Evolutionary conservation across 2,797 vertebrate genomes (phyloP), one percentile per base, ranked within the genome.

Genomic region (Simalia tracyae): DNA sequence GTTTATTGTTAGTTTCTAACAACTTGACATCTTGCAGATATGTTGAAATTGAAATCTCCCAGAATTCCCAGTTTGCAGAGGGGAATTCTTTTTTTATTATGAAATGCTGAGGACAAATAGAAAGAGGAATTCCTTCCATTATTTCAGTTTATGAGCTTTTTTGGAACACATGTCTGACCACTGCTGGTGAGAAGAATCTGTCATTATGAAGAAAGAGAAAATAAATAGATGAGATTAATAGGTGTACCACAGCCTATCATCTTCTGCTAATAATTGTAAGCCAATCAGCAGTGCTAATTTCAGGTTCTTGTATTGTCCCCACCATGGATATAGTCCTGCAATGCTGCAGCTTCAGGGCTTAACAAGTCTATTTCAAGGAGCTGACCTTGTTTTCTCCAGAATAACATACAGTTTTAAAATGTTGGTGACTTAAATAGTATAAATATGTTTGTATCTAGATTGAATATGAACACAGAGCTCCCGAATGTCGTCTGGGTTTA

Each of bases 401-500:
- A 93, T 24, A 28, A 7, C 2, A 2, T 0, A 1, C 26, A 76
- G 72, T 26, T 9, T 84, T 56, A 64, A 68, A 88, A 42, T 56
- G 0, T 86, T 66, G 89, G 68, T 89, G 91, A 94, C 26, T 6
- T 36, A 72, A n/a, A 17, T 60, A 60, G 28, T 57, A 22, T 86
- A 61, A 63, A 56, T 92, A 89, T 87, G 81, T 50, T 88, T 95
- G 91, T 93, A 95, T 92, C 54, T 94, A 99, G 99, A 98, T 99
- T 59, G 99, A 99, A 95, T 98, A 99, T 76, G 99, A 99, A 96
- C 98, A 99, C 94, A 97, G 99, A 96, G 99, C 98, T 86, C 96
- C 98, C 0, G 99, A 99, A 94, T 99, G 99, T 64, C 98, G 99
- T 28, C 97, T 99, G 95, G 99, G 99, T 36, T 91, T 97, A 57